Conservation (phyloP, 2,797 vertebrate species). For the Cossypha dichroa region DNA sequence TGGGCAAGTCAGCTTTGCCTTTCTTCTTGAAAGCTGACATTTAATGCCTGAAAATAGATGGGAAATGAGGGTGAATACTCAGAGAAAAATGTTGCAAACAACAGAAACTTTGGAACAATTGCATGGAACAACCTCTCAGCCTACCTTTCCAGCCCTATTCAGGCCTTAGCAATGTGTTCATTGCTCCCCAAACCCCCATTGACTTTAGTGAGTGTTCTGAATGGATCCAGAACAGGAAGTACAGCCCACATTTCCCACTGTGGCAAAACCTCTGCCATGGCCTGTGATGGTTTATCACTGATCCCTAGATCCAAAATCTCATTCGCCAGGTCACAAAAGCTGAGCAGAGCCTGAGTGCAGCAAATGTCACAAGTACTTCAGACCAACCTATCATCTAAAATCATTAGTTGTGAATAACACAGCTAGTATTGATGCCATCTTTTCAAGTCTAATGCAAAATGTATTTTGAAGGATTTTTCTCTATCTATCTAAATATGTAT, state of each 20-base stretch:
- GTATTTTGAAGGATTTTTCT: background rate
- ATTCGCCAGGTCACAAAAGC: background rate
- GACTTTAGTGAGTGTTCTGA: background rate
- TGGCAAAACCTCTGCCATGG: background rate
- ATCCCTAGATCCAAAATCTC: background rate
- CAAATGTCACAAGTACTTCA: background rate
- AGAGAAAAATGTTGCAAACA: background rate
- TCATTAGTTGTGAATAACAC: background rate
- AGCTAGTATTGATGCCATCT: background rate
- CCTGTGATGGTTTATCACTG: background rate
- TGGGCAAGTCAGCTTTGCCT: background rate
- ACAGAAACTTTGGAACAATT: background rate
- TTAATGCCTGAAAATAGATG: conserved; percentile 6
- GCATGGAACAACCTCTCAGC: background rate
- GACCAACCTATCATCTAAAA: background rate
- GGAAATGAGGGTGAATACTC: conserved; percentile 7
- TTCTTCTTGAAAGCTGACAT: conserved; percentile 27
- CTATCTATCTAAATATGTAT: background rate
- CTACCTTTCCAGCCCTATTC: background rate
- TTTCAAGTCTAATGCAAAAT: background rate
- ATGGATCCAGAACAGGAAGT: rapidly evolving
- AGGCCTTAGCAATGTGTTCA: background rate
- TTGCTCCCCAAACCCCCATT: background rate
- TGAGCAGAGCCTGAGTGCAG: background rate
- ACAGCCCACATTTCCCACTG: background rate